Conservation (phyloP, 2,888 invertebrate genomes). For the Cenopis cana region DNA sequence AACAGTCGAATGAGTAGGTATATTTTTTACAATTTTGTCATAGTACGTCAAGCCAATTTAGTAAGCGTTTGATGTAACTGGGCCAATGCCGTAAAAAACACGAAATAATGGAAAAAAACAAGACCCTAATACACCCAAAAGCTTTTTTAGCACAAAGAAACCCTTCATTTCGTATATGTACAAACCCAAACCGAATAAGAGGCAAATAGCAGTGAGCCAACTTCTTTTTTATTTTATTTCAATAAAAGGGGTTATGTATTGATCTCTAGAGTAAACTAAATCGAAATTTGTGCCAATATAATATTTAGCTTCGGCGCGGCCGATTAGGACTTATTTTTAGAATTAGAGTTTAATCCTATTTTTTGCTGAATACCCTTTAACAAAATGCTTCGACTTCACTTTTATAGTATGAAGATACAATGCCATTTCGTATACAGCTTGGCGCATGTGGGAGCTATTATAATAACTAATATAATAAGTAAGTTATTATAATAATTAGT, state of each 20-base stretch:
- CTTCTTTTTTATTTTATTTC: constrained; percentile 1
- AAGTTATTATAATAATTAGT: no score
- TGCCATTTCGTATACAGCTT: no score
- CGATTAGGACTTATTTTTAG: background rate
- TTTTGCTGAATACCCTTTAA: no score
- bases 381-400: no score
- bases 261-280: background rate
- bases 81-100: background rate
- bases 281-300: background rate
- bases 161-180: background rate
- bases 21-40: no score
- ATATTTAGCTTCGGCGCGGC: background rate
- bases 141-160: background rate
- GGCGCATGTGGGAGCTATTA: no score
- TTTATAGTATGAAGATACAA: no score
- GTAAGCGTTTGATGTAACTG: background rate
- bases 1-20: no score
- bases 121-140: background rate
- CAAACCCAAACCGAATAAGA: background rate
- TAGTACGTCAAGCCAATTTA: background rate
- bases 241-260: background rate
- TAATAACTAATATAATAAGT: no score
- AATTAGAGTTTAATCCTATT: no score
- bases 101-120: background rate
- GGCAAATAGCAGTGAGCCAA: background rate